phyloP scores from a whole-genome alignment of 2,113 vertebrate species.

The Phalacrocorax carbo region DNA sequence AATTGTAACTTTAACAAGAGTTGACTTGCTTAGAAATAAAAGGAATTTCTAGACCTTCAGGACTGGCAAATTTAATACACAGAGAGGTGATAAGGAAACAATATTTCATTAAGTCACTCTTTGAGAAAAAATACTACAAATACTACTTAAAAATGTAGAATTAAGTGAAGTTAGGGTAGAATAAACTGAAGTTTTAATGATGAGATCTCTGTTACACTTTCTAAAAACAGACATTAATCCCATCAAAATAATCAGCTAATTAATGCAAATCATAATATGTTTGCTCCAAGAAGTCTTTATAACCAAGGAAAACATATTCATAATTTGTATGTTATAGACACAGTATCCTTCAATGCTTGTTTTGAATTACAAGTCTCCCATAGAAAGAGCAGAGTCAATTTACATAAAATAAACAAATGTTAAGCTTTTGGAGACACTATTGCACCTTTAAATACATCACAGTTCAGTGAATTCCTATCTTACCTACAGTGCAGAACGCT shows the following conservation, averaged over 20 bases:
- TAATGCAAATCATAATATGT: background rate
- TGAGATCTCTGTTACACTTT: background rate
- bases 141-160: background rate
- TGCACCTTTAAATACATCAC: background rate
- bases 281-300: background rate
- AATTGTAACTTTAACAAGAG: background rate
- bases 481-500: background rate
- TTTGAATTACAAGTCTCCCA: constrained; percentile 2
- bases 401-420: background rate
- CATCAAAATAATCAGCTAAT: constrained; percentile 13
- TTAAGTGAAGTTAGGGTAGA: background rate
- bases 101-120: background rate
- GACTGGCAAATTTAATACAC: background rate
- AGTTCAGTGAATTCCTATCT: background rate
- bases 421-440: background rate
- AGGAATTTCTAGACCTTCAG: background rate
- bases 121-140: background rate
- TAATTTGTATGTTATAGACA: background rate
- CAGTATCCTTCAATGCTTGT: background rate
- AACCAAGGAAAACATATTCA: constrained; percentile 7
- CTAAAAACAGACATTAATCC: background rate
- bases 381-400: background rate
- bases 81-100: background rate
- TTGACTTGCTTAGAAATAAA: background rate
- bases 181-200: background rate